Percentiles rank a stretch among this genome's conserved stretches.
Conservation (phyloP, 2,113 vertebrate genomes). For the Tonatia bakeri region DNA sequence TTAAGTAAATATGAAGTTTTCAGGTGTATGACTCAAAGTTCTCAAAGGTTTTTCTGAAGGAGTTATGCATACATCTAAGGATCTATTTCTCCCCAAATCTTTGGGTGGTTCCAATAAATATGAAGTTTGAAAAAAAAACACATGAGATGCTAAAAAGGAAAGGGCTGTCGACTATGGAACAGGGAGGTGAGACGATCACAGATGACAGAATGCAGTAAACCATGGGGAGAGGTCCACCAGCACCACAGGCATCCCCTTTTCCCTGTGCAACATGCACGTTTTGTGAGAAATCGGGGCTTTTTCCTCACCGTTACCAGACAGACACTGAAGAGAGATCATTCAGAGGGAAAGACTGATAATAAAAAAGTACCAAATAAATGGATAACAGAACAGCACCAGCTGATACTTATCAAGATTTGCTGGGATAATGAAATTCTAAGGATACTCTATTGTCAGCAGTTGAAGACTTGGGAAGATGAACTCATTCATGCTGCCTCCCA, state of each 20-base stretch:
- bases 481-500: background rate
- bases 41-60: background rate
- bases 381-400: background rate
- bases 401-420: background rate
- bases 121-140: background rate
- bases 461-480: background rate
- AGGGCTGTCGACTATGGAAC: background rate
- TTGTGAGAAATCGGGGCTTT: background rate
- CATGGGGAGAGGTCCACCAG: rapidly evolving
- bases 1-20: background rate
- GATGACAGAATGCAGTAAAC: background rate
- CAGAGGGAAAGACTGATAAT: background rate
- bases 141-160: background rate
- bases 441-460: background rate
- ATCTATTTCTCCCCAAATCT: background rate
- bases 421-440: background rate
- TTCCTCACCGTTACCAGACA: background rate
- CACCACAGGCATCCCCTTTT: background rate
- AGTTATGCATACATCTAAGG: background rate
- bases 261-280: background rate
- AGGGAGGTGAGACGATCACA: background rate
- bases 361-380: background rate
- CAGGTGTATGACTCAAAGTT: background rate
- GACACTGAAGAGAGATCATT: background rate
- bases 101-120: background rate